phyloP scores from a whole-genome alignment of 2,888 invertebrate species.

The Euspilapteryx auroguttella region DNA sequence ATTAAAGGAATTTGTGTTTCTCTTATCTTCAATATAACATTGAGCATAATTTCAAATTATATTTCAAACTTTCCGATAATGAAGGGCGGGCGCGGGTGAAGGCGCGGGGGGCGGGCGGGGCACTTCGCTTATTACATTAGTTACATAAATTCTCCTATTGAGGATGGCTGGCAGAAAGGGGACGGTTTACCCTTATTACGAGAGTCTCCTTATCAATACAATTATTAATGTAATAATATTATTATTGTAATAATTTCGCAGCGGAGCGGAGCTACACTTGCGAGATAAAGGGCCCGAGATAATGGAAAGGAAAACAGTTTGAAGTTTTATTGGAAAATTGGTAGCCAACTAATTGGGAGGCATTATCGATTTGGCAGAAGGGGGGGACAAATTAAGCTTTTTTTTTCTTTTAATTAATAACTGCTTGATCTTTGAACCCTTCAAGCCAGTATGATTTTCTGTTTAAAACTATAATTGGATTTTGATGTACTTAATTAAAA shows the following conservation, averaged over 20 bases:
- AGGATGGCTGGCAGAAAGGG: conserved; percentile 60
- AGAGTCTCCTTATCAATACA: conserved; percentile 63
- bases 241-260: conserved; percentile 60
- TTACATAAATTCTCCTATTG: conserved; percentile 63
- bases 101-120: conserved; percentile 17
- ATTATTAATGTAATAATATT: conserved; percentile 63
- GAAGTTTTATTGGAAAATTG: conserved; percentile 62
- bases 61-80: conserved; percentile 63
- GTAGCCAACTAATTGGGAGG: conserved; percentile 52
- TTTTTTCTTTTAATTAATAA: too few relatives aligned
- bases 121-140: conserved; percentile 62
- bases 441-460: conserved; percentile 4
- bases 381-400: too few relatives aligned
- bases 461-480: background rate
- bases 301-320: conserved; percentile 63
- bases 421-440: conserved; percentile 15
- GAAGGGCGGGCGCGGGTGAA: conserved; percentile 42
- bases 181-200: conserved; percentile 62
- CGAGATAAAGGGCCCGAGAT: conserved; percentile 59
- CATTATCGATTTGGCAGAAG: conserved; percentile 46
- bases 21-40: conserved; percentile 63
- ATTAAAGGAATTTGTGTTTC: conserved; percentile 63
- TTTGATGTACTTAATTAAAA: background rate
- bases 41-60: conserved; percentile 63
- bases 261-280: conserved; percentile 46